A percentile compares a stretch with the other conserved stretches of the same genome.
phyloP scores from a whole-genome alignment of 2,888 invertebrate species.

The Ommatoiulus sabulosus region DNA sequence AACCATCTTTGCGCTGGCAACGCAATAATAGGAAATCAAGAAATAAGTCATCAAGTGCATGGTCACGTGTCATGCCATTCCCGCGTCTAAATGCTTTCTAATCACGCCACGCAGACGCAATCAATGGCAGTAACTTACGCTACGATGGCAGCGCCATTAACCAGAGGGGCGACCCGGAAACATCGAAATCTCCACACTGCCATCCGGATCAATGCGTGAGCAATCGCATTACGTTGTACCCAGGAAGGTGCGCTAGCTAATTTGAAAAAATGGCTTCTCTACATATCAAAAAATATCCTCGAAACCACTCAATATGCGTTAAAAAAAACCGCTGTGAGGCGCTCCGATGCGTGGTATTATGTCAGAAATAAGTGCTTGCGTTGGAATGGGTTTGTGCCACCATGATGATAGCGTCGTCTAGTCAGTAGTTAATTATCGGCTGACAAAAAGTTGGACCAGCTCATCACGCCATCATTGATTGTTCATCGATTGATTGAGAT shows the following conservation, averaged over 20 bases:
- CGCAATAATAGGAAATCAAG: slow-evolving; percentile 5
- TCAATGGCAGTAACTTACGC: neutral
- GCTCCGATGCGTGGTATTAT: no score
- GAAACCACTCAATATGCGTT: neutral
- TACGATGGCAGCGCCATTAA: neutral
- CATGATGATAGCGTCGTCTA: no score
- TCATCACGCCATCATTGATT: no score
- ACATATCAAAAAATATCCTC: neutral
- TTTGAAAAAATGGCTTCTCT: neutral
- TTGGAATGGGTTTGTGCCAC: no score
- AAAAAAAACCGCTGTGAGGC: neutral
- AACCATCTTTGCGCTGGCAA: neutral
- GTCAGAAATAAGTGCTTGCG: no score
- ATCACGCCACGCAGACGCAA: neutral
- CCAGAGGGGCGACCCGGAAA: neutral
- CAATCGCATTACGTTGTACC: slow-evolving; percentile 2
- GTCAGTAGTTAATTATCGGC: no score
- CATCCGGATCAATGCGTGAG: slow-evolving; percentile 4
- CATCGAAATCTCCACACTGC: neutral
- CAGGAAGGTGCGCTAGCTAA: neutral
- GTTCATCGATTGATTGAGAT: no score
- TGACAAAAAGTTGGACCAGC: no score
- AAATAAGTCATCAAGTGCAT: slow-evolving; percentile 12
- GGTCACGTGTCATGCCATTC: neutral
- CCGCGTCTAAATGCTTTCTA: neutral